These are phyloP conservation scores for Nomada flava DNA, from an alignment of 2,888 invertebrate genomes.

Conservation along the genomic window DNA sequence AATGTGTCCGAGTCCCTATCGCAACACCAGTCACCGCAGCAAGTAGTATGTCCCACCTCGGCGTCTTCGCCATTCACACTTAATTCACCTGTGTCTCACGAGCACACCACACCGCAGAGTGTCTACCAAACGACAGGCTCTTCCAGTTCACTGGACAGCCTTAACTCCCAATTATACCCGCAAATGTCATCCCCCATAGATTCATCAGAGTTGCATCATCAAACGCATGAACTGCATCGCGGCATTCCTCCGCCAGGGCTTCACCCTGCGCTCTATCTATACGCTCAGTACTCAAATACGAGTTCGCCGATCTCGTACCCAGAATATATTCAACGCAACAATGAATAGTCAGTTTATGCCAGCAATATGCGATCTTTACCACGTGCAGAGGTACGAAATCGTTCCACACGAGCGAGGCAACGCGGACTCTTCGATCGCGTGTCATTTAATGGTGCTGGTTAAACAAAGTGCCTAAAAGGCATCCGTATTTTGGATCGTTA, in stretches of 20 bases:
- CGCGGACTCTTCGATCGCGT: conserved; percentile 57
- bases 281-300: conserved; percentile 82
- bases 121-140: conserved; percentile 81
- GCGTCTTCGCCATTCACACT: conserved; percentile 76
- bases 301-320: conserved; percentile 80
- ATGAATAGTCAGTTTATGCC: conserved; percentile 72
- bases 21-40: conserved; percentile 73
- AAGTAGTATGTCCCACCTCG: conserved; percentile 79
- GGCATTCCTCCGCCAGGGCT: conserved; percentile 80
- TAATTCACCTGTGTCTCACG: conserved; percentile 74
- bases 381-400: conserved; percentile 29
- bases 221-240: conserved; percentile 75
- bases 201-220: conserved; percentile 70
- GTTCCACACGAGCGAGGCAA: not conserved
- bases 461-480: conserved; percentile 71
- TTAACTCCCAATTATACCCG: conserved; percentile 74
- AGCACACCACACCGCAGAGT: conserved; percentile 79
- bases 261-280: conserved; percentile 82
- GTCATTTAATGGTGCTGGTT: conserved; percentile 67
- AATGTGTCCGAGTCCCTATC: conserved; percentile 78
- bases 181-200: conserved; percentile 74
- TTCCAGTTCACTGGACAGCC: conserved; percentile 70
- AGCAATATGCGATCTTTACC: conserved; percentile 63
- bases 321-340: conserved; percentile 82
- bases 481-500: conserved; percentile 64